Percentiles rank a stretch among this genome's conserved stretches.
phyloP scores from a whole-genome alignment of 2,888 invertebrate species.

The Hypena proboscidalis region DNA sequence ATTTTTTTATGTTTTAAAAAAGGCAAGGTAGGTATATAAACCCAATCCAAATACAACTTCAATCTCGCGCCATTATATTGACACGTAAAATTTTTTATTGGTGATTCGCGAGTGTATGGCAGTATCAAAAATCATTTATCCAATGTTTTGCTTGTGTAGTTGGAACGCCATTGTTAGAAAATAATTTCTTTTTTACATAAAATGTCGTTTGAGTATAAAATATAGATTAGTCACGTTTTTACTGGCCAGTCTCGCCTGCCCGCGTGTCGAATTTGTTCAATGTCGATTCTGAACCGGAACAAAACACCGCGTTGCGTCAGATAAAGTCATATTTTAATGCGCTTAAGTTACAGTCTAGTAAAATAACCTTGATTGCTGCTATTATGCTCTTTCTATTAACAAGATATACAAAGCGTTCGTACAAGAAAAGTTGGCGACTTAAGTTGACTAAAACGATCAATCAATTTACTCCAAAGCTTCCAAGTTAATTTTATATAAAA shows the following conservation, averaged over 20 bases:
- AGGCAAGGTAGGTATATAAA: too few relatives aligned
- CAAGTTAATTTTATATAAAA: conserved; percentile 10
- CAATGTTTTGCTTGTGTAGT: conserved; percentile 17
- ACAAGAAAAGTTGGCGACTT: too few relatives aligned
- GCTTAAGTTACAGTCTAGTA: conserved; percentile 25
- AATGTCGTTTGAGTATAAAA: conserved; percentile 51
- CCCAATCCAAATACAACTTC: too few relatives aligned
- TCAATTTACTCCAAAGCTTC: neutral
- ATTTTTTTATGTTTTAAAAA: conserved; percentile 14
- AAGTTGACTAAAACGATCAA: neutral
- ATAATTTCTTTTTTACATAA: conserved; percentile 45
- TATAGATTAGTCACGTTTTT: conserved; percentile 59
- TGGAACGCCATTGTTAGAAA: conserved; percentile 29
- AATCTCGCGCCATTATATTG: too few relatives aligned
- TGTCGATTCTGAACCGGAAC: conserved; percentile 60
- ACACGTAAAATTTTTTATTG: neutral
- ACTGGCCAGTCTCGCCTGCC: conserved; percentile 46
- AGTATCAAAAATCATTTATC: conserved; percentile 7
- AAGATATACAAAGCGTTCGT: too few relatives aligned
- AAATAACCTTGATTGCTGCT: conserved; percentile 12
- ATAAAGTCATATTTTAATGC: conserved; percentile 43
- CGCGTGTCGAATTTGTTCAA: conserved; percentile 62
- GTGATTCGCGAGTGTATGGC: neutral
- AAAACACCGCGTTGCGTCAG: conserved; percentile 52
- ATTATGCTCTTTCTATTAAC: neutral